Evolutionary conservation across 1,140 invertebrate species (phyloP).

Genomic region (Bombus pyrosoma): DNA sequence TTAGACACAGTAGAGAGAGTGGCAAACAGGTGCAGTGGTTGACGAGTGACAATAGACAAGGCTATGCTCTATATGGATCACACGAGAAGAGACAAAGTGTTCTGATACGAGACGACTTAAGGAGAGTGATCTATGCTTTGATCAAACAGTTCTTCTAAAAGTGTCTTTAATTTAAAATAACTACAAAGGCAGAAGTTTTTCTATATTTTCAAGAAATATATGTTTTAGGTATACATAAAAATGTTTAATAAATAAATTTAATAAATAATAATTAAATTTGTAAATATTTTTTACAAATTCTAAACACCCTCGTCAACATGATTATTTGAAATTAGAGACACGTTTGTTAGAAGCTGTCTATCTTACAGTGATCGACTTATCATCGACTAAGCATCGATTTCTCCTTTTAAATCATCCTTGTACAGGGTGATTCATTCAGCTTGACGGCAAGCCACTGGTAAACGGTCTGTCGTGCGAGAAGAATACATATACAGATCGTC

Average conservation of each 20-base stretch:
- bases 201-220: neutral
- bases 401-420: neutral
- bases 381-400: neutral
- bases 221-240: neutral
- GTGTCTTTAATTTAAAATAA: neutral
- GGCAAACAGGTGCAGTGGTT: constrained; percentile 16
- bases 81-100: constrained; percentile 26
- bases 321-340: neutral
- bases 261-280: no score
- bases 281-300: neutral
- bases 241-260: no score
- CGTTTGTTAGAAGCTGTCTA: neutral
- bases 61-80: constrained; percentile 13
- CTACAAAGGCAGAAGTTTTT: neutral
- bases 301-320: neutral
- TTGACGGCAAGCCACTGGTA: neutral
- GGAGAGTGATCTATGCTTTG: neutral
- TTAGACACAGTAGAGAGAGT: constrained; percentile 9
- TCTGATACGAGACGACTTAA: neutral
- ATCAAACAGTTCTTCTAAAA: neutral
- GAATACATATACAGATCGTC: no score
- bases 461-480: neutral
- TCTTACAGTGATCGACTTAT: neutral
- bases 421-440: neutral
- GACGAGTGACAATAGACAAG: constrained; percentile 27